Conservation (phyloP, 2,797 vertebrate species). For the Enoplosus armatus region DNA sequence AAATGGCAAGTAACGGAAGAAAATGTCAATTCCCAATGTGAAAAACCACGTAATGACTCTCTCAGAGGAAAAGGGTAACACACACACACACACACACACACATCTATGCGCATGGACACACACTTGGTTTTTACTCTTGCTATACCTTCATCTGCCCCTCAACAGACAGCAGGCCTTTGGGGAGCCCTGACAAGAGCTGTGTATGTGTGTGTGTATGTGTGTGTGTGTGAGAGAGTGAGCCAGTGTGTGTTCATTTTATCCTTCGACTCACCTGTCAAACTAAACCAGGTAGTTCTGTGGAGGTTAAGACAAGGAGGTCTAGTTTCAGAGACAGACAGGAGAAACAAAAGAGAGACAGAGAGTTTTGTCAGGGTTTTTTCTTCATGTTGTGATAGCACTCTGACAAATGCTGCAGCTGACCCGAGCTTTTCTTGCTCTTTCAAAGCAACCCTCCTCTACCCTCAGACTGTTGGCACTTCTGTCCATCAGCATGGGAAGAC, state of each 20-base stretch:
- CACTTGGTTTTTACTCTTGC: constrained; percentile 42
- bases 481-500: constrained; percentile 38
- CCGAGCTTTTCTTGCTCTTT: constrained; percentile 31
- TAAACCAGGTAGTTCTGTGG: constrained; percentile 61
- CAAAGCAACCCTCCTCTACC: constrained; percentile 28
- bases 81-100: constrained; percentile 23
- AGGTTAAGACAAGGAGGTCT: constrained; percentile 69
- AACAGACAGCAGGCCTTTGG: constrained; percentile 69
- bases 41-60: constrained; percentile 69
- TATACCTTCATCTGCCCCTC: constrained; percentile 66
- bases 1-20: constrained; percentile 66
- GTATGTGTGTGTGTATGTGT: background rate
- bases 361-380: constrained; percentile 39
- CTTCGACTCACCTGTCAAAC: constrained; percentile 67
- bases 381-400: constrained; percentile 50
- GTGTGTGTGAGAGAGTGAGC: constrained; percentile 8
- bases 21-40: constrained; percentile 74
- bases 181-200: constrained; percentile 61
- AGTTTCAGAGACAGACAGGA: constrained; percentile 52
- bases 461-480: constrained; percentile 39
- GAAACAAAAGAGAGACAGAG: constrained; percentile 36
- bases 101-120: constrained; percentile 13
- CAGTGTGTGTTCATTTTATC: constrained; percentile 54
- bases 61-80: constrained; percentile 63
- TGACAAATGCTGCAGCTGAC: constrained; percentile 60